Evolutionary conservation across 2,113 vertebrate genomes (phyloP).

Genomic region (Dasyurus viverrinus): DNA sequence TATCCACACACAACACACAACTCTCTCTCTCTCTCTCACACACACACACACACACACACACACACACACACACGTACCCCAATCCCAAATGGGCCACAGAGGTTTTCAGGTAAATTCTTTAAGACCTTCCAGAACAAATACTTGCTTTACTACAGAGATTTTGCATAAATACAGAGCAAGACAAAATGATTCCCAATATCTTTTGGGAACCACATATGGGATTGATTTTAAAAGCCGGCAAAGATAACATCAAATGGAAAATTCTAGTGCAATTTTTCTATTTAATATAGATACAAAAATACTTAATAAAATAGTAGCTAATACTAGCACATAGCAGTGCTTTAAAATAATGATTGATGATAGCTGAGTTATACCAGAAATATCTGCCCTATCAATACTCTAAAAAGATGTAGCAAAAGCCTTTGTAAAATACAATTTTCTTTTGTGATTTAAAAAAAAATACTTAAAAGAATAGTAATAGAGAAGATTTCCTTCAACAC

Average conservation of each 20-base stretch:
- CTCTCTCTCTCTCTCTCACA: too few species aligned
- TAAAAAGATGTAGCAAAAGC: background rate
- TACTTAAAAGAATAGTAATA: background rate
- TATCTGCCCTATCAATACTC: background rate
- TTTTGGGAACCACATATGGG: background rate
- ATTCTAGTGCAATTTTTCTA: background rate
- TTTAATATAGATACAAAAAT: background rate
- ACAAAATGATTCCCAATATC: background rate
- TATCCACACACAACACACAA: background rate
- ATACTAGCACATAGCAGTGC: background rate
- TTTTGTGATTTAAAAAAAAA: background rate
- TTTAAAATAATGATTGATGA: background rate
- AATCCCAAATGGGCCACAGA: background rate
- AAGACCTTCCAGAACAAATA: background rate
- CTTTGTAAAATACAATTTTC: background rate
- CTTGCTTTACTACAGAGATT: background rate
- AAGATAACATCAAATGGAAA: background rate
- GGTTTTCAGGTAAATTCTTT: background rate
- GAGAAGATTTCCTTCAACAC: background rate
- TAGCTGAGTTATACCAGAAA: background rate
- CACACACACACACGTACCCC: background rate
- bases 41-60: background rate
- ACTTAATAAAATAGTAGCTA: background rate
- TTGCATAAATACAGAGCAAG: background rate
- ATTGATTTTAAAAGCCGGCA: background rate